Evolutionary conservation across 2,113 vertebrate genomes (phyloP).

Genomic region (Dolichallabes microphthalmus): DNA sequence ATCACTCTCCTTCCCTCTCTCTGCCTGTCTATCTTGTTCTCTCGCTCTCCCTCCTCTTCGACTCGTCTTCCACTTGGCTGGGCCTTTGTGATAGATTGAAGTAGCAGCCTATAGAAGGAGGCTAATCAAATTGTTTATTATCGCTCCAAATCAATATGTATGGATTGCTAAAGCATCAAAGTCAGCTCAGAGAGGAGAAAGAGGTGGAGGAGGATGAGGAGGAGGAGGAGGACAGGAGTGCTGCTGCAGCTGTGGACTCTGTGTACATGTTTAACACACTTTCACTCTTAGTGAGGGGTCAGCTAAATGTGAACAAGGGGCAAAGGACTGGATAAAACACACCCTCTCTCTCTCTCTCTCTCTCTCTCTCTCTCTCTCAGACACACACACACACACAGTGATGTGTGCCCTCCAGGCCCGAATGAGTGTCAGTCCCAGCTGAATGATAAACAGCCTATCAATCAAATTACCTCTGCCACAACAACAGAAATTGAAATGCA

Average conservation of each 20-base stretch:
- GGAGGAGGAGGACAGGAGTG: constrained; percentile 79
- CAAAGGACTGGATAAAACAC: constrained; percentile 58
- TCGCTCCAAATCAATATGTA: constrained; percentile 99
- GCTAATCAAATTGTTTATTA: constrained; percentile 99
- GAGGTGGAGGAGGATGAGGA: neutral
- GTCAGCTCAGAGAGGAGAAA: constrained; percentile 78
- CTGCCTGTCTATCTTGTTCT: constrained; percentile 70
- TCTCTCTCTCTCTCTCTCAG: constrained; percentile 1
- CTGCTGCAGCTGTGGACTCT: constrained; percentile 64
- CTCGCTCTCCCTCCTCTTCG: constrained; percentile 67
- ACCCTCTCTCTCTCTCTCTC: constrained; percentile 21
- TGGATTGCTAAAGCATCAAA: constrained; percentile 99
- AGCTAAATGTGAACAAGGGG: constrained; percentile 64
- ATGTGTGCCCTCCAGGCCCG: constrained; percentile 65
- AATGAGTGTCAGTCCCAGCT: constrained; percentile 57
- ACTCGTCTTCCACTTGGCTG: constrained; percentile 88
- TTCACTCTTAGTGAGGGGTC: constrained; percentile 80
- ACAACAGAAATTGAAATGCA: constrained; percentile 56
- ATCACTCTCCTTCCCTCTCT: constrained; percentile 43
- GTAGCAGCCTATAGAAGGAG: constrained; percentile 98
- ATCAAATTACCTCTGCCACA: constrained; percentile 62
- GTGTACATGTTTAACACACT: constrained; percentile 73
- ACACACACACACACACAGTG: constrained; percentile 49
- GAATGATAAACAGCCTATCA: constrained; percentile 74
- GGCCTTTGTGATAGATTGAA: constrained; percentile 94